A percentile compares a stretch with the other conserved stretches of the same genome.
phyloP scores from a whole-genome alignment of 2,113 vertebrate species.

The Gobio gobio region DNA sequence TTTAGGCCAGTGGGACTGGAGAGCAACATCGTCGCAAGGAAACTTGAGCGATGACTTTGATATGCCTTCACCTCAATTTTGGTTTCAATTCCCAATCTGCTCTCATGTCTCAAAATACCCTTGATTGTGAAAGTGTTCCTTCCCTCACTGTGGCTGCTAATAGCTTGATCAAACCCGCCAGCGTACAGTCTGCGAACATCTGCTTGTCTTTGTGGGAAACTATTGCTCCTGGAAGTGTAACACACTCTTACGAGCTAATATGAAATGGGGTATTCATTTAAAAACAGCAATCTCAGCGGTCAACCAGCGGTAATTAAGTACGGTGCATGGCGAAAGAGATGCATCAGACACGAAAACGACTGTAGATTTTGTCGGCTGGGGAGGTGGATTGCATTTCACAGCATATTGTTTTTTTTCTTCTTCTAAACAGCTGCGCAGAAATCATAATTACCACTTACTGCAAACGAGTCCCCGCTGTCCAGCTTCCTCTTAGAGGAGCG shows the following conservation, averaged over 20 bases:
- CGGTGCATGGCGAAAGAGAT: conserved; percentile 47
- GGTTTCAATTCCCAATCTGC: conserved; percentile 72
- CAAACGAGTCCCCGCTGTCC: conserved; percentile 54
- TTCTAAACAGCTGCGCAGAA: conserved; percentile 61
- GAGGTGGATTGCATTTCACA: conserved; percentile 42
- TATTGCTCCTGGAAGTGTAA: conserved; percentile 61
- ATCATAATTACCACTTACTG: conserved; percentile 58
- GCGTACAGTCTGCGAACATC: conserved; percentile 68
- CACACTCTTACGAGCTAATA: conserved; percentile 53
- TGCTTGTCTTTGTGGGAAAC: conserved; percentile 60
- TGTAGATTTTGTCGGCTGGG: conserved; percentile 19
- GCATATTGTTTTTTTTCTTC: conserved; percentile 56
- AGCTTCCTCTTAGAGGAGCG: conserved; percentile 65
- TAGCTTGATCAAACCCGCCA: conserved; percentile 73
- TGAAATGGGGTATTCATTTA: conserved; percentile 62
- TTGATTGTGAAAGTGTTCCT: conserved; percentile 68
- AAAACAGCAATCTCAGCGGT: conserved; percentile 58
- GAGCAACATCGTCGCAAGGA: conserved; percentile 53
- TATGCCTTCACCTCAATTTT: conserved; percentile 75
- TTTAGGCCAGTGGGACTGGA: conserved; percentile 50
- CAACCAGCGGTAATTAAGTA: conserved; percentile 59
- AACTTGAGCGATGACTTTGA: conserved; percentile 71
- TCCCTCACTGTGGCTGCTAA: conserved; percentile 66
- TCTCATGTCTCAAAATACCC: conserved; percentile 67
- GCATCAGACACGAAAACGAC: conserved; percentile 43